These are phyloP conservation scores for Dexiosoma caninum DNA, from an alignment of 2,888 invertebrate species.

Conservation along the genomic window DNA sequence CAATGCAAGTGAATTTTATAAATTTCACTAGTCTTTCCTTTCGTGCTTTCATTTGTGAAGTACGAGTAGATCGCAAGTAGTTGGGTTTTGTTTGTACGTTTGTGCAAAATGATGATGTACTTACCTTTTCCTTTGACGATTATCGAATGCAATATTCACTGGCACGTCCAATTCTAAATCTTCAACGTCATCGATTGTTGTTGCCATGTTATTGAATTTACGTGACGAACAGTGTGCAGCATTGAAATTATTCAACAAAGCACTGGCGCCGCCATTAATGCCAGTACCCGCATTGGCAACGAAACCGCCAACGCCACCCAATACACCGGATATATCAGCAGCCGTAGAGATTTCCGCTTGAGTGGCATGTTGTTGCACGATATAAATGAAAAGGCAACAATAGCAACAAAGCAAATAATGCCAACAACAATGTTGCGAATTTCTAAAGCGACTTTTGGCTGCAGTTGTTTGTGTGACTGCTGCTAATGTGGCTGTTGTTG, in stretches of 20 bases:
- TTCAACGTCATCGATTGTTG: constrained; percentile 75
- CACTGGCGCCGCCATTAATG: constrained; percentile 22
- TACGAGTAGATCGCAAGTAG: neutral
- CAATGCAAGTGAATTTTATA: constrained; percentile 1
- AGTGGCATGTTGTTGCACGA: constrained; percentile 51
- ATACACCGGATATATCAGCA: constrained; percentile 50
- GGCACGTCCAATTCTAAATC: constrained; percentile 75
- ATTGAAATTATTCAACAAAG: constrained; percentile 66
- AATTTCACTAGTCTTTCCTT: neutral
- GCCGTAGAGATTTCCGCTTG: constrained; percentile 62
- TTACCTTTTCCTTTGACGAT: constrained; percentile 75
- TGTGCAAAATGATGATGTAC: constrained; percentile 58
- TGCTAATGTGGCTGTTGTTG: neutral
- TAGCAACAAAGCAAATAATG: constrained; percentile 53
- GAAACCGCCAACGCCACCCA: constrained; percentile 47
- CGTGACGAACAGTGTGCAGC: constrained; percentile 66
- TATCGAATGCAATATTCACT: constrained; percentile 73
- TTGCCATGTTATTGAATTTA: constrained; percentile 69
- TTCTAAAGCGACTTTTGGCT: constrained; percentile 22
- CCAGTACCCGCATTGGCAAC: neutral
- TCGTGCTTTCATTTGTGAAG: neutral
- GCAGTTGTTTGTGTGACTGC: neutral
- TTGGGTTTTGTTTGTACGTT: neutral
- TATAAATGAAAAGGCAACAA: constrained; percentile 54
- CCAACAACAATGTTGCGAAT: constrained; percentile 54